Conservation (phyloP, 2,113 vertebrate genomes). For the Alligator mississippiensis region DNA sequence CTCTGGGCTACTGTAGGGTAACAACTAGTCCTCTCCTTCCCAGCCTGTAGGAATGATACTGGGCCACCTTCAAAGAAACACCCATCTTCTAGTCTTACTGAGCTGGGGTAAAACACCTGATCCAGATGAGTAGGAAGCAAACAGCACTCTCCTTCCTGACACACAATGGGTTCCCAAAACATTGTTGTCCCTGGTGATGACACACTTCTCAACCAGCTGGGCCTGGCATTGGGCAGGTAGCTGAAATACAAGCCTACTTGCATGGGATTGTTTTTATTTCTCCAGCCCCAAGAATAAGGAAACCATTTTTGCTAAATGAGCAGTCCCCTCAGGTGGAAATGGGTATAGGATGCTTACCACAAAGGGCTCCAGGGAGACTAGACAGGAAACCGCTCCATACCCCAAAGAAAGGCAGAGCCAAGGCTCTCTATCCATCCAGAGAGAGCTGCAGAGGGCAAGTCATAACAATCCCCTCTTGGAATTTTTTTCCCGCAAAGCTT, state of each 20-base stretch:
- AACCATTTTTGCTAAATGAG: background rate
- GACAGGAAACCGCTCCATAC: background rate
- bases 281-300: background rate
- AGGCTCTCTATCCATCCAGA: conserved; percentile 52
- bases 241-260: fast-evolving
- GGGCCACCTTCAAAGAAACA: background rate
- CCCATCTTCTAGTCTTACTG: background rate
- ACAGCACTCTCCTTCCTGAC: background rate
- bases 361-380: background rate
- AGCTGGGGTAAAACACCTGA: background rate
- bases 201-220: background rate
- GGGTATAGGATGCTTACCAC: background rate
- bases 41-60: background rate
- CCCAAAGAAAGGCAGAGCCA: background rate
- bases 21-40: background rate
- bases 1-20: background rate
- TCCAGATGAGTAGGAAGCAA: background rate
- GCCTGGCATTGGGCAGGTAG: background rate
- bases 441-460: conserved; percentile 29
- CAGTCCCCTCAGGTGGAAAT: background rate
- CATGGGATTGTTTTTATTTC: background rate
- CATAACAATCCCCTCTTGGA: conserved; percentile 19
- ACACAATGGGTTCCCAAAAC: background rate
- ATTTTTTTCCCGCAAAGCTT: conserved; percentile 40
- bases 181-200: no score